A percentile compares a stretch with the other conserved stretches of the same genome.
phyloP scores from a whole-genome alignment of 2,113 vertebrate genomes.

The Antidorcas marsupialis region DNA sequence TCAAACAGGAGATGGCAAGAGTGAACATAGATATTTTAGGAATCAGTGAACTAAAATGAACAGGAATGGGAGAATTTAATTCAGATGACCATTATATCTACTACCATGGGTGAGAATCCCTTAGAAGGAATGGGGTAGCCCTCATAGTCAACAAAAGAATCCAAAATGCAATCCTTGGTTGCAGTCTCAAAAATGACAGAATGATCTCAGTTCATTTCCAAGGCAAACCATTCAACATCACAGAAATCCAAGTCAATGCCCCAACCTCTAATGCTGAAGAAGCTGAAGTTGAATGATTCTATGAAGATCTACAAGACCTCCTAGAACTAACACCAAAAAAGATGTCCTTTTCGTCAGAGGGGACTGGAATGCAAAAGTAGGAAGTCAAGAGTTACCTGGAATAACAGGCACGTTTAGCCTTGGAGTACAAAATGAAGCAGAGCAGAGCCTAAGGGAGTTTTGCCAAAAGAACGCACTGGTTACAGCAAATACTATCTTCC shows the following conservation, averaged over 20 bases:
- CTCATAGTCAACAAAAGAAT: not conserved
- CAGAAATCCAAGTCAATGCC: not conserved
- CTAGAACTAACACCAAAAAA: not conserved
- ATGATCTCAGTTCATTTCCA: not conserved
- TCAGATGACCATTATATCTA: not conserved
- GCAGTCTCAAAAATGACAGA: not conserved
- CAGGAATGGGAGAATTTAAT: not conserved
- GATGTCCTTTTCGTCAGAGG: not conserved
- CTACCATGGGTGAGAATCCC: not conserved
- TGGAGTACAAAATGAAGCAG: not conserved
- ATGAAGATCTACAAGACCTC: not conserved
- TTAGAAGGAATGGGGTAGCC: not conserved
- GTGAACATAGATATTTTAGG: not conserved
- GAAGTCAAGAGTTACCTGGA: not conserved
- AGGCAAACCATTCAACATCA: not conserved
- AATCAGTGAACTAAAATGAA: not conserved
- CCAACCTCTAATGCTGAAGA: not conserved
- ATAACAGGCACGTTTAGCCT: not conserved
- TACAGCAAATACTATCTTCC: not conserved
- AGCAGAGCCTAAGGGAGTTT: not conserved
- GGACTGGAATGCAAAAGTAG: not conserved
- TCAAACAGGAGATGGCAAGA: not conserved
- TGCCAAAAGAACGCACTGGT: not conserved
- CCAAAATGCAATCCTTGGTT: not conserved
- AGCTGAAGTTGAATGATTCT: not conserved